phyloP scores from a whole-genome alignment of 2,797 vertebrate genomes.

The Perodicticus potto region DNA sequence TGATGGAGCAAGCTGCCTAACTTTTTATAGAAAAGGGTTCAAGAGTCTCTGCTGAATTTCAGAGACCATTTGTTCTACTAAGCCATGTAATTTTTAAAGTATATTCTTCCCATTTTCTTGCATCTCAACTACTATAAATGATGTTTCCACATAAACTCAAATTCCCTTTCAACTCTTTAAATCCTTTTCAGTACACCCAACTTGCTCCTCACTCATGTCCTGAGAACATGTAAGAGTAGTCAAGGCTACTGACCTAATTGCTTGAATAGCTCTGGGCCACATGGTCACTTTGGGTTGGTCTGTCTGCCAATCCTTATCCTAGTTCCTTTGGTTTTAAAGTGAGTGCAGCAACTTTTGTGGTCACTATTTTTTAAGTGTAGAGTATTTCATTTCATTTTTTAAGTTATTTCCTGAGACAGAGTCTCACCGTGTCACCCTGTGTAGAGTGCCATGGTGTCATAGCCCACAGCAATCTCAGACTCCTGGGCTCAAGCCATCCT shows the following conservation, averaged over 20 bases:
- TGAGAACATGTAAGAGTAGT: neutral
- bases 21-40: neutral
- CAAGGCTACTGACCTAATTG: neutral
- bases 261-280: neutral
- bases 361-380: neutral
- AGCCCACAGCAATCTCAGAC: too few species aligned
- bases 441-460: too few species aligned
- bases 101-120: conserved; percentile 18
- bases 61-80: neutral
- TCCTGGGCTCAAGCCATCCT: too few species aligned
- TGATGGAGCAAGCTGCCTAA: neutral
- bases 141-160: conserved; percentile 11
- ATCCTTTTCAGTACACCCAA: neutral
- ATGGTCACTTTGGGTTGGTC: neutral
- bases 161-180: conserved; percentile 4
- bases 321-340: neutral
- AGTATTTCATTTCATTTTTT: neutral
- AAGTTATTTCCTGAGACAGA: too few species aligned
- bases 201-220: neutral
- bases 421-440: too few species aligned
- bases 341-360: too few species aligned
- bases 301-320: neutral
- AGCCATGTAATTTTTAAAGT: neutral
- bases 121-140: neutral
- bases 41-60: neutral